Evolutionary conservation across 2,888 invertebrate genomes (phyloP), one percentile per base, ranked within the genome.

Genomic region (Folsomia candida): DNA sequence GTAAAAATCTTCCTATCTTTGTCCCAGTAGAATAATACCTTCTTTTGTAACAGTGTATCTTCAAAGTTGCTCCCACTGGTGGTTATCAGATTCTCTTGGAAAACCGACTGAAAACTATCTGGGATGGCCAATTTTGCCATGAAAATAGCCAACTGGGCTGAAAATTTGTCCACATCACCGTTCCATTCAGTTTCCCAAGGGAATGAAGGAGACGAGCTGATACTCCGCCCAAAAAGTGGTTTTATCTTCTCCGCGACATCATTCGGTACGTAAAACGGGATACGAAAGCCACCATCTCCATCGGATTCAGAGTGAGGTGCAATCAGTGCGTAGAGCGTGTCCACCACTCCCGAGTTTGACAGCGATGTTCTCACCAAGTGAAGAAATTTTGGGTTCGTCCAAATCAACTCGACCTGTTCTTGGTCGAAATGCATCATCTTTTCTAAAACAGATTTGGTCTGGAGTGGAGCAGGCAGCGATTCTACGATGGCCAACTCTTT

Each of bases 311-410:
- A 4, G 37, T 37, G 37, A 14, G 37, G 37, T 9, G 37, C 4
- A 4, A 37, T 4, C 37, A 37, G 37, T 9, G 6, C 51, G 25
- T n/a, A 51, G 11, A 47, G 22, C 2, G 64, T 24, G 6, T 24
- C 47, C 4, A 24, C 11, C 2, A 64, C 64, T 6, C 64, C 64
- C 2, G 9, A 11, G 22, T 37, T 22, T 20, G 25, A 20, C 2
- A 64, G 37, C 2, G 25, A 25, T n/a, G 29, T 25, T 47, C 64
- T 4, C 2, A 64, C 25, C 47, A 64, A 24, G 37, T 64, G 47
- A 2, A 64, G 2, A 51, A 64, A 64, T 25, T 64, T 64, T 2
- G 64, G 64, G 47, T 64, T 47, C 3, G 3, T 47, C 64, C 64
- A 64, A 3, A 64, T 25, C 22, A 64, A 3, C n/a, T 64, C 37